Conservation (phyloP, 64 coral and sea anemone genomes). For the Porites australiensis region DNA sequence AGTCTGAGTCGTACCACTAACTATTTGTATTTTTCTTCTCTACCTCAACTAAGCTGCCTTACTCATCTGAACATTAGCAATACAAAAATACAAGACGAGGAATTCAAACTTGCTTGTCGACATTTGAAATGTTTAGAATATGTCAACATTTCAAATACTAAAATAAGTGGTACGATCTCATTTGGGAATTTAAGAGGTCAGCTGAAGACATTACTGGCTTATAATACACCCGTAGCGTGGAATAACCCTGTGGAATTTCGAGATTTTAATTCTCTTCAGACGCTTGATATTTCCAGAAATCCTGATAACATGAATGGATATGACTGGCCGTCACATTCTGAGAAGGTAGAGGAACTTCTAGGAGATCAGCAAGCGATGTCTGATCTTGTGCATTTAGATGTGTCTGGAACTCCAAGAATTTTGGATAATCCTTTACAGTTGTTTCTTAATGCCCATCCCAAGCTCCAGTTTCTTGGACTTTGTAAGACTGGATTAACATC, state of each 20-base stretch:
- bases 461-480: slow-evolving; percentile 82
- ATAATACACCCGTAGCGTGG: slow-evolving; percentile 75
- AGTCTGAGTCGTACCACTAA: slow-evolving; percentile 63
- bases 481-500: slow-evolving; percentile 78
- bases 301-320: slow-evolving; percentile 10
- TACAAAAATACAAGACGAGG: slow-evolving; percentile 52
- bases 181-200: slow-evolving; percentile 68
- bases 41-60: slow-evolving; percentile 55
- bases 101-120: slow-evolving; percentile 47
- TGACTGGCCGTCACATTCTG: slow-evolving; percentile 55
- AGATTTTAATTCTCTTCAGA: slow-evolving; percentile 50
- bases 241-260: slow-evolving; percentile 75
- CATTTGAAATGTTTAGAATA: slow-evolving; percentile 56
- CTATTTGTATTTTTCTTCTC: slow-evolving; percentile 41
- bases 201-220: slow-evolving; percentile 79
- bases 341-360: slow-evolving; percentile 70
- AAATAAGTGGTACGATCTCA: slow-evolving; percentile 49
- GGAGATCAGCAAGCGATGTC: slow-evolving; percentile 24
- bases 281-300: slow-evolving; percentile 87
- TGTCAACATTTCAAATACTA: slow-evolving; percentile 82
- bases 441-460: slow-evolving; percentile 76
- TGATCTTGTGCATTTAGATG: slow-evolving; percentile 63
- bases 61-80: slow-evolving; percentile 74
- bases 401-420: slow-evolving; percentile 62
- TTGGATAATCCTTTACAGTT: slow-evolving; percentile 64